phyloP scores from a whole-genome alignment of 1,140 invertebrate species.

The Drosophila virilis region DNA sequence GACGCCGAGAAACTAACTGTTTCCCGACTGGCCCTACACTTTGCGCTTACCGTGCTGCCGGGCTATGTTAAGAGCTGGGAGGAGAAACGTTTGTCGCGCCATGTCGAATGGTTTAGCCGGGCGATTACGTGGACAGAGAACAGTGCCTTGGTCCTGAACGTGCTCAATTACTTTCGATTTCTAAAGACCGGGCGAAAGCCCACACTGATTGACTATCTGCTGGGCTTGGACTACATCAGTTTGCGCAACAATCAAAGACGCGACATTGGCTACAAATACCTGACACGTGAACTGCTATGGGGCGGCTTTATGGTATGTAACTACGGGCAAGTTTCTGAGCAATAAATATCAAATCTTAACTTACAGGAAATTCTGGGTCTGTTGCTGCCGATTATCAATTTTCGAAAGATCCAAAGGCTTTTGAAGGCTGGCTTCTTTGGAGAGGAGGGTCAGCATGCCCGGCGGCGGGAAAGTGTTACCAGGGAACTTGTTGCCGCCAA shows the following conservation, averaged over 20 bases:
- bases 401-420: conserved; percentile 85
- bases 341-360: background rate
- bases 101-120: conserved; percentile 85
- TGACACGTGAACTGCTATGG: conserved; percentile 88
- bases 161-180: conserved; percentile 87
- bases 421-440: conserved; percentile 75
- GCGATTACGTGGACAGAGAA: conserved; percentile 85
- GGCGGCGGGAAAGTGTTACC: conserved; percentile 28
- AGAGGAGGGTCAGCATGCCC: background rate
- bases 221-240: conserved; percentile 85
- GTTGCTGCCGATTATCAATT: conserved; percentile 86
- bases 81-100: conserved; percentile 84
- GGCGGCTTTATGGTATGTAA: conserved; percentile 88
- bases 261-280: conserved; percentile 86
- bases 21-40: conserved; percentile 86
- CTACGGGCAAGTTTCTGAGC: background rate
- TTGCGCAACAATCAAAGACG: conserved; percentile 85
- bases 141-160: conserved; percentile 85
- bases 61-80: conserved; percentile 86
- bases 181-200: conserved; percentile 87
- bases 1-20: conserved; percentile 85
- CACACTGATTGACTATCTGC: conserved; percentile 86
- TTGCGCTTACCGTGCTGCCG: conserved; percentile 85
- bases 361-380: conserved; percentile 87
- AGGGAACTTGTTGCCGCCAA: conserved; percentile 45